These are phyloP conservation scores for Trypoxylon attenuatum DNA, from an alignment of 2,888 invertebrate genomes.

Conservation along the genomic window DNA sequence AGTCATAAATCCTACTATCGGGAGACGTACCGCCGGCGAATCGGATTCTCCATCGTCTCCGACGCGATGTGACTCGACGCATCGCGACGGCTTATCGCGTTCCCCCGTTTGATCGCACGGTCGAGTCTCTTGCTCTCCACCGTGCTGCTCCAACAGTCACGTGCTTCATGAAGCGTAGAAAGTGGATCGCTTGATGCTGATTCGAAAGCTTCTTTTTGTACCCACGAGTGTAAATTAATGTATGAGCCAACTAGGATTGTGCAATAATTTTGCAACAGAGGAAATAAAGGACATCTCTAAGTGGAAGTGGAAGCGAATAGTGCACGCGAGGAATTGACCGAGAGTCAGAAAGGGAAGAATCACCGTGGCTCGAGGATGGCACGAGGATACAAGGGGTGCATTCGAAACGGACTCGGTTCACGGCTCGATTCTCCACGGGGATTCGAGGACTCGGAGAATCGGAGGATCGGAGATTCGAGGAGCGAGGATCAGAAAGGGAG, in stretches of 20 bases:
- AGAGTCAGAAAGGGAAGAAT: conserved; percentile 5
- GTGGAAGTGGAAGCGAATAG: not conserved
- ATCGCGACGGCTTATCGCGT: conserved; percentile 50
- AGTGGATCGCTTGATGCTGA: too few species aligned
- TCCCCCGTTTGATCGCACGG: conserved; percentile 20
- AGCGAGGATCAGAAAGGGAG: conserved; percentile 5
- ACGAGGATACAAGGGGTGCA: conserved; percentile 60
- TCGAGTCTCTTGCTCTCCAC: not conserved
- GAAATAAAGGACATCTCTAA: too few species aligned
- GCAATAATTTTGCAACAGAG: too few species aligned
- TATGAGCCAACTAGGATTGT: not conserved
- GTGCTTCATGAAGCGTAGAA: not conserved
- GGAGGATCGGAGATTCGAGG: too few species aligned
- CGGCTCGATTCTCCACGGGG: conserved; percentile 71
- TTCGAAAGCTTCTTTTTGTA: too few species aligned
- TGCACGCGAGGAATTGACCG: not conserved
- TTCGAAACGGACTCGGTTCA: conserved; percentile 42
- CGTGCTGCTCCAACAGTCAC: not conserved
- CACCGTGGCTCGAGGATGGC: conserved; percentile 32
- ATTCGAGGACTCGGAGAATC: conserved; percentile 58
- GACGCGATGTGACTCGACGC: too few species aligned
- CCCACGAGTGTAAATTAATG: too few species aligned
- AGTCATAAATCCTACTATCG: conserved; percentile 64
- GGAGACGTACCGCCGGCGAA: conserved; percentile 61
- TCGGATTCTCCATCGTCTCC: conserved; percentile 57